Base-by-base conservation (phyloP, 2,888 invertebrate genomes). In the Teinopalpus imperialis region DNA sequence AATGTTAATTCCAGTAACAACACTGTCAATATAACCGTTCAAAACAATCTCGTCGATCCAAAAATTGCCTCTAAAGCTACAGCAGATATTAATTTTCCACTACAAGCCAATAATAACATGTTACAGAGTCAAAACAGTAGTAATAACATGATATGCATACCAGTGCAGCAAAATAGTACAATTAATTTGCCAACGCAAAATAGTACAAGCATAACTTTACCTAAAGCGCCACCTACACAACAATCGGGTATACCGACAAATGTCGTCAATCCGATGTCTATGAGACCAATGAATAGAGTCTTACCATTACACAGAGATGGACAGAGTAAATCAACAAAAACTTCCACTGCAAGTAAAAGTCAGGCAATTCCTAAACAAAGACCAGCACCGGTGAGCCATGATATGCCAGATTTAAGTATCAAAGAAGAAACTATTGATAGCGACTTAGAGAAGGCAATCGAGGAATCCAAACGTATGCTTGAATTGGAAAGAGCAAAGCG, bases 221-320 rank as follows among this genome's bases (percentile, higher is more conserved):
- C 92, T 3, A 91, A 91, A 59, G 91, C 92, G 40, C 88, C 90
- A 18, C 85, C 90, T 6, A 91, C 91, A 49, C 91, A 91, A 63
- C 90, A 91, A 59, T 83, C 82, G 49, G 90, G 90, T 21, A 91
- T 93, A 58, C 93, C 93, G 9, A 93, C 93, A 6, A 94, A 93
- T 69, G 92, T 94, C 39, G 94, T 94, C 0, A 93, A 92, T 64
- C 94, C 94, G 1, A 91, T 93, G 80, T 81, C 85, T 2, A 89
- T 80, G 74, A 85, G 94, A 47, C 95, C 95, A 27, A 95, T 94
- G 90, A 95, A 94, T 66, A 90, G 95, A 51, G 95, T 95, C 1
- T 66, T 95, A 37, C 95, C 95, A 5, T 92, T 95, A 90, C 94
- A 94, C 61, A 93, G 94, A 51, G 90, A 92, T 41, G 90, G 90